Base-by-base conservation (phyloP, 2,888 invertebrate genomes). In the Hypomecis atomaria region DNA sequence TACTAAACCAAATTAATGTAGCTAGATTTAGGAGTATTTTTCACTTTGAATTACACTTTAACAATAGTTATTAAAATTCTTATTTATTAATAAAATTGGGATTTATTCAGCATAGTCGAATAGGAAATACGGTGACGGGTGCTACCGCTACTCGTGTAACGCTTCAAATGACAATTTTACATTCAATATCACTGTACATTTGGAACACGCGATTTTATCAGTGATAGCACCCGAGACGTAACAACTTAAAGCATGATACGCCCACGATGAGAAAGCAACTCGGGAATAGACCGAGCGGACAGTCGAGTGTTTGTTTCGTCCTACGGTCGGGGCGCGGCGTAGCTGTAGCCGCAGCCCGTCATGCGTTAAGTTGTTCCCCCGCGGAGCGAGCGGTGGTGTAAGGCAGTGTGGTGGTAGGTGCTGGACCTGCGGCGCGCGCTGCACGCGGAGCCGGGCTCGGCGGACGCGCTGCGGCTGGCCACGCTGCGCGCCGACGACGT, bases 391-490 rank as follows among this genome's bases (percentile, higher is more conserved):
- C 70, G 71, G 75, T 78, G 74, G 78, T 75, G 72, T 71, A 23
- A 23, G 68, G 69, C 71, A 72, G 71, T 76, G 65, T 86, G 82
- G 77, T 84, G 92, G 86, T 94, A 96, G 96, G 96, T 96, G 93
- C 94, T 96, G 94, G 96, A 96, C 93, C 94, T 96, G 88, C 95
- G 96, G 92, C 94, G 96, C 89, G 96, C 96, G 85, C 95, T 96
- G 90, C 96, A 96, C 92, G 96, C 96, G 76, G 95, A 95, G 89
- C 95, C 94, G 58, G 93, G 93, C 70, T 92, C 93, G 73, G 92
- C 92, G 79, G 92, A 92, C 86, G 92, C 88, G 88, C 91, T 87
- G 89, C 94, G 87, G 86, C 92, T 88, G 93, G 94, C 88, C 75
- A 84, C 87, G 78, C 88, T 90, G 87, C 88, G 92, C 82, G 89